Conservation (phyloP, 2,113 vertebrate species). For the Carassius gibelio region DNA sequence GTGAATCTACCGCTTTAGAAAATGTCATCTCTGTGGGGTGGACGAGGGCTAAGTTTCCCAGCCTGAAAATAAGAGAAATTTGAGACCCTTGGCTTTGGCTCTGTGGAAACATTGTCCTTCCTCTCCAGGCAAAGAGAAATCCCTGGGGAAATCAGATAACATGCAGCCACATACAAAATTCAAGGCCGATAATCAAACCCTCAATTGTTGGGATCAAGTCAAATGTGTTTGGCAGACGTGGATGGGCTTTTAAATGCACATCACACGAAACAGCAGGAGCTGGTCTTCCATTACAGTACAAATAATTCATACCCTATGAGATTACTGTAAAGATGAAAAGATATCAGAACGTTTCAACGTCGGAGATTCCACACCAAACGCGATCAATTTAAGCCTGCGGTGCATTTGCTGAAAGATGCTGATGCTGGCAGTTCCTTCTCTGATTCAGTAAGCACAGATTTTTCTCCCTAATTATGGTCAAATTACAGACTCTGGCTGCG, state of each 20-base stretch:
- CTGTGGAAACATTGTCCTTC: neutral
- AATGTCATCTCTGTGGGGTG: conserved; percentile 28
- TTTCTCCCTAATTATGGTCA: conserved; percentile 67
- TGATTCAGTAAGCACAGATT: conserved; percentile 62
- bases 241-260: conserved; percentile 36
- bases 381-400: conserved; percentile 50
- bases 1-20: conserved; percentile 41
- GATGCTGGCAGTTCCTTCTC: conserved; percentile 58
- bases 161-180: conserved; percentile 36
- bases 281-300: conserved; percentile 20
- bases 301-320: conserved; percentile 34
- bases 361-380: conserved; percentile 37
- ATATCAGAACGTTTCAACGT: neutral
- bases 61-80: conserved; percentile 19
- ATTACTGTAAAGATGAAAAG: conserved; percentile 41
- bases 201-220: conserved; percentile 40
- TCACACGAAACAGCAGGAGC: conserved; percentile 17
- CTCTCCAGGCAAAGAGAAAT: conserved; percentile 8
- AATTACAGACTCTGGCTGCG: conserved; percentile 63
- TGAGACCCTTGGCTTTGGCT: neutral
- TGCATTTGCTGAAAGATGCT: conserved; percentile 59
- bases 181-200: conserved; percentile 37
- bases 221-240: conserved; percentile 30
- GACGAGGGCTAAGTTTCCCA: conserved; percentile 17
- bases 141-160: conserved; percentile 38